These are phyloP conservation scores for Hymenochirus boettgeri DNA, from an alignment of 2,113 vertebrate species.

Conservation along the genomic window DNA sequence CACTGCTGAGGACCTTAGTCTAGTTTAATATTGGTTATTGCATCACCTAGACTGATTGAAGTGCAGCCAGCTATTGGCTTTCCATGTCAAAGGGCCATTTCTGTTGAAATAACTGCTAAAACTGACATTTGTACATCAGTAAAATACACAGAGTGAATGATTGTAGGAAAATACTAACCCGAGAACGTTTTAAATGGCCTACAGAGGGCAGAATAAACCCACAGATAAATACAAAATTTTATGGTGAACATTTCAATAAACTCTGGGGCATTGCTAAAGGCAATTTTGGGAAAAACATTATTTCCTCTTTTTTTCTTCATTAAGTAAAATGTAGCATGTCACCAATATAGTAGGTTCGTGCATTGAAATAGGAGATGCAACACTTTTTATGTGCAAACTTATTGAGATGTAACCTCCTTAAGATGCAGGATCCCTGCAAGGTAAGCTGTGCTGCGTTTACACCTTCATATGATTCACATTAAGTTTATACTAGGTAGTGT, in stretches of 20 bases:
- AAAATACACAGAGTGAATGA: conserved; percentile 56
- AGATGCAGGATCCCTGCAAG: too few relatives aligned
- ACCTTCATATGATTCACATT: too few relatives aligned
- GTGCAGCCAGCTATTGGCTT: conserved; percentile 64
- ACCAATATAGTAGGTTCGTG: too few relatives aligned
- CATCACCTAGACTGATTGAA: conserved; percentile 60
- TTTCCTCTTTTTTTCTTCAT: too few relatives aligned
- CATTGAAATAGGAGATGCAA: too few relatives aligned
- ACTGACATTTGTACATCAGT: conserved; percentile 58
- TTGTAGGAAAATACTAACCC: conserved; percentile 44
- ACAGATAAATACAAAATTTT: conserved; percentile 65
- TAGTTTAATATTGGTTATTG: conserved; percentile 53
- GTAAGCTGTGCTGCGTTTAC: too few relatives aligned
- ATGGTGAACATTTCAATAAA: conserved; percentile 49
- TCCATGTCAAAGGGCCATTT: conserved; percentile 61
- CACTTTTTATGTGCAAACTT: too few relatives aligned
- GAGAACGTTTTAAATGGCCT: conserved; percentile 68
- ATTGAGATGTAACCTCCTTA: too few relatives aligned
- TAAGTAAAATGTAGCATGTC: too few relatives aligned
- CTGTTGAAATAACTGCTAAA: conserved; percentile 70
- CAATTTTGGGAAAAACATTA: too few relatives aligned
- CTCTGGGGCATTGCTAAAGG: conserved; percentile 41
- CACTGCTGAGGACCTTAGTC: conserved; percentile 48
- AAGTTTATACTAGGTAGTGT: too few relatives aligned
- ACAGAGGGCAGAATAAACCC: conserved; percentile 98